Evolutionary conservation across 2,888 invertebrate species (phyloP).

Genomic region (Sarcophaga carnaria): DNA sequence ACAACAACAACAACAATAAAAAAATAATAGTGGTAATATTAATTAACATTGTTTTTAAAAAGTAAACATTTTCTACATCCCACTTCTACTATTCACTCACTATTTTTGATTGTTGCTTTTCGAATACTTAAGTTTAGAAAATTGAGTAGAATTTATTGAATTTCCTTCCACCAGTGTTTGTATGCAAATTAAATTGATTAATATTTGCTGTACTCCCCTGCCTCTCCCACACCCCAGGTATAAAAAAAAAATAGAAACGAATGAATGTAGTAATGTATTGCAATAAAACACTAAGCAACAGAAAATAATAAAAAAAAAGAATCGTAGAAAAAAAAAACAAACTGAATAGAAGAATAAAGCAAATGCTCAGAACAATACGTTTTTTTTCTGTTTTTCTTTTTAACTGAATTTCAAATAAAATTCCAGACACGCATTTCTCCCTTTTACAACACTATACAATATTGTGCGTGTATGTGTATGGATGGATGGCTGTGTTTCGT

Average conservation of each 20-base stretch:
- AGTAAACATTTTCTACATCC: slow-evolving; percentile 21
- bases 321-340: not conserved
- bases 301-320: slow-evolving; percentile 8
- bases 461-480: slow-evolving; percentile 40
- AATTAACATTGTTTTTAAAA: slow-evolving; percentile 53
- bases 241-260: slow-evolving; percentile 15
- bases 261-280: slow-evolving; percentile 18
- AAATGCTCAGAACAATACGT: not conserved
- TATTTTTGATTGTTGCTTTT: not conserved
- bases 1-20: not conserved
- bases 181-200: slow-evolving; percentile 50
- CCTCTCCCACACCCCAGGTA: not conserved
- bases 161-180: slow-evolving; percentile 31
- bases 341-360: not conserved
- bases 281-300: not conserved
- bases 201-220: slow-evolving; percentile 22
- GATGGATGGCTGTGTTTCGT: not conserved
- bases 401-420: slow-evolving; percentile 63
- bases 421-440: slow-evolving; percentile 65
- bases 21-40: slow-evolving; percentile 19
- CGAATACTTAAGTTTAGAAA: not conserved
- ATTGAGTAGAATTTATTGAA: slow-evolving; percentile 34
- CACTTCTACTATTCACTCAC: not conserved
- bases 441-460: slow-evolving; percentile 28
- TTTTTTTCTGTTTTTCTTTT: slow-evolving; percentile 17